Base-by-base conservation (phyloP, 2,797 vertebrate genomes). In the Hydrolagus colliei region DNA sequence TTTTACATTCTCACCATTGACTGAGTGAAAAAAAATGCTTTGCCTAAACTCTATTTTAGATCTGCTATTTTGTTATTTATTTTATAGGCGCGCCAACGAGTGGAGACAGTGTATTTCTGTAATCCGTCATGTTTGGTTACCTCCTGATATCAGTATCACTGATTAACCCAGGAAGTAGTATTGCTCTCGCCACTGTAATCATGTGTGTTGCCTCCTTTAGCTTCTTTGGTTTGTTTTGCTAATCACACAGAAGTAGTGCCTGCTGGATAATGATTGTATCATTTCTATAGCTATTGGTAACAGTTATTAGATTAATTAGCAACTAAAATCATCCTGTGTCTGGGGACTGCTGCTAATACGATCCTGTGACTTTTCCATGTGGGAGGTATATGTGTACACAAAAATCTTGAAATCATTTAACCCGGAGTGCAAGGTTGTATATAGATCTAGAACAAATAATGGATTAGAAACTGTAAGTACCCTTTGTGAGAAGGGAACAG, bases 271-370 rank as follows among this genome's bases (percentile, higher is more conserved):
- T 68, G 41, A 82, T 82, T 9, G 14, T 65, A 35, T 82, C 79
- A 20, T 62, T 62, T 32, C 32, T 32, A 82, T 9, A 18, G 22
- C 41, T 18, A 32, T 82, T 68, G 18, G 16, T 52, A 52, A 52
- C 1, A 41, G 63, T 68, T 67, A 68, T 68, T 67, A 82, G 79
- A 82, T 82, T 82, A 16, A 68, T 27, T 79, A 65, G 62, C 16
- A 65, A 52, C 12, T 65, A 13, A 80, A 16, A 82, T 35, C 63
- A 82, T 68, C 12, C 63, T 41, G n/a, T 1, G 61, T 65, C 22
- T 27, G 62, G 77, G 18, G 61, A 32, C 61, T 27, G 27, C 9
- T 2, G 77, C 13, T 27, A 11, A 63, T 61, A 14, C 61, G 77
- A 79, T 79, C 61, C 65, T 10, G 35, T 67, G 67, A 67, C 11